phyloP scores from a whole-genome alignment of 2,888 invertebrate species.

The Callosobruchus maculatus region DNA sequence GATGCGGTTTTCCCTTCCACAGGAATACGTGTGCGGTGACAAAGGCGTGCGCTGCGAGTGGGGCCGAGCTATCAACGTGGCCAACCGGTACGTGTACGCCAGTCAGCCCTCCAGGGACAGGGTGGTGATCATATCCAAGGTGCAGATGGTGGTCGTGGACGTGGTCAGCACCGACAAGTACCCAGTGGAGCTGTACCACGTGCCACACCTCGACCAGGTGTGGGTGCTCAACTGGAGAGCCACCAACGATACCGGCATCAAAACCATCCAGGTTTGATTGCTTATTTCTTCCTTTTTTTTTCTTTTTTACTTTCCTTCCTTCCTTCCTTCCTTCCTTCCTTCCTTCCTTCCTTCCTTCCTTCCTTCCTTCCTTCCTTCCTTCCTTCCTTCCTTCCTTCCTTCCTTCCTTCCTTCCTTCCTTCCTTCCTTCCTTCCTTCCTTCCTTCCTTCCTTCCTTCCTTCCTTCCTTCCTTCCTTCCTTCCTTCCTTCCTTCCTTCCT shows the following conservation, averaged over 20 bases:
- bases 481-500: too few species aligned
- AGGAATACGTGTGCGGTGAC: constrained; percentile 70
- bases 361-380: too few species aligned
- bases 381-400: too few species aligned
- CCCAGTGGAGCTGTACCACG: constrained; percentile 67
- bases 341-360: too few species aligned
- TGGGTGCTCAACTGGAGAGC: constrained; percentile 71
- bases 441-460: too few species aligned
- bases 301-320: too few species aligned
- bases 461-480: too few species aligned
- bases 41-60: constrained; percentile 65
- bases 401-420: too few species aligned
- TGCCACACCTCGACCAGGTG: constrained; percentile 68
- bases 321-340: too few species aligned
- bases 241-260: constrained; percentile 56
- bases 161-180: constrained; percentile 69
- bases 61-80: constrained; percentile 70
- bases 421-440: too few species aligned
- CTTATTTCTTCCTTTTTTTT: background rate
- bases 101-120: constrained; percentile 69
- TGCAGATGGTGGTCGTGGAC: constrained; percentile 69
- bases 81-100: constrained; percentile 67
- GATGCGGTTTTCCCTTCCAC: constrained; percentile 1
- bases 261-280: constrained; percentile 58
- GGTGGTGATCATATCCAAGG: constrained; percentile 67